These are phyloP conservation scores for Cordilura impudica DNA, from an alignment of 2,888 invertebrate genomes.

Conservation along the genomic window DNA sequence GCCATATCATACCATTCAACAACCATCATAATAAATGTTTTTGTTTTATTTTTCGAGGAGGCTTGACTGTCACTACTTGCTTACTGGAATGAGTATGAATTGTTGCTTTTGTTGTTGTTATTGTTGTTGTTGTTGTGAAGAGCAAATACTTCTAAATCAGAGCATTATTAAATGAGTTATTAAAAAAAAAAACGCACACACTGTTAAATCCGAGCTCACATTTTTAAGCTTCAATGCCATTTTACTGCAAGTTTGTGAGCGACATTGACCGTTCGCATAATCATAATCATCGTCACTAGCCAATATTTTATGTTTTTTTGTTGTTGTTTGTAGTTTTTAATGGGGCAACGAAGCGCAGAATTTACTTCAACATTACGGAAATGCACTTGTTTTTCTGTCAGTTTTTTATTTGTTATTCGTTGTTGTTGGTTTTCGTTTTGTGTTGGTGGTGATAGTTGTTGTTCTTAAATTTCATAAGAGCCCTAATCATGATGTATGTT, in stretches of 20 bases:
- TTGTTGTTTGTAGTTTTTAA: conserved; percentile 28
- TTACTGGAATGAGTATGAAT: background rate
- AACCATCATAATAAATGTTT: conserved; percentile 2
- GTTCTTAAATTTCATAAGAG: background rate
- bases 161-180: conserved; percentile 76
- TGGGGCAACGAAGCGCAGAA: conserved; percentile 54
- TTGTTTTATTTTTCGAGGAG: conserved; percentile 2
- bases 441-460: conserved; percentile 26
- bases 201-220: conserved; percentile 65
- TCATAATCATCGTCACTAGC: conserved; percentile 21
- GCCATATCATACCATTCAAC: conserved; percentile 10
- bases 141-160: conserved; percentile 8
- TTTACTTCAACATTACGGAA: conserved; percentile 53
- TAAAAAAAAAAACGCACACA: conserved; percentile 76
- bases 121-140: background rate
- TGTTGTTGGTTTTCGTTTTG: background rate
- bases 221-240: conserved; percentile 27
- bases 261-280: conserved; percentile 44
- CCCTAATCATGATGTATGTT: background rate
- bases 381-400: conserved; percentile 54
- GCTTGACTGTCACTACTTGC: conserved; percentile 31
- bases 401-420: background rate
- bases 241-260: conserved; percentile 46
- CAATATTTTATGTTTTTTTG: conserved; percentile 9
- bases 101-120: background rate